phyloP scores from a whole-genome alignment of 1,140 invertebrate genomes.

The Antheraea pernyi region DNA sequence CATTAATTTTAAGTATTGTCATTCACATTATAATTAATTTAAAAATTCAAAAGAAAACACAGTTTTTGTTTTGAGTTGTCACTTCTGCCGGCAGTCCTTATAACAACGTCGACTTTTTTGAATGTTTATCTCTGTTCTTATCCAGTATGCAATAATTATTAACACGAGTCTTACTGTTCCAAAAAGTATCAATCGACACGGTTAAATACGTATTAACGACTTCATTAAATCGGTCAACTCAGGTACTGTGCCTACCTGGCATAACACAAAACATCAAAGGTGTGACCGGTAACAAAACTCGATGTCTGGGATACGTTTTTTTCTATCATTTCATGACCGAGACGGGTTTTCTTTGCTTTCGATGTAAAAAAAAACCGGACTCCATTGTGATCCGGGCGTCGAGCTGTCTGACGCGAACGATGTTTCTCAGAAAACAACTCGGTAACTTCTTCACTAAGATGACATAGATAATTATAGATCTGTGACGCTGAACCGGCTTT shows the following conservation, averaged over 20 bases:
- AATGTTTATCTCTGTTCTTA: no score
- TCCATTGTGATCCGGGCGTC: slow-evolving; percentile 70
- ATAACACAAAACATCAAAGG: slow-evolving; percentile 66
- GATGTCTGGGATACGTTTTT: slow-evolving; percentile 60
- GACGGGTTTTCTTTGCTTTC: slow-evolving; percentile 47
- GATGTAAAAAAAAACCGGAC: slow-evolving; percentile 58
- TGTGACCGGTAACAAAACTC: slow-evolving; percentile 48
- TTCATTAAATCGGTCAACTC: slow-evolving; percentile 34
- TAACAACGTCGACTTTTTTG: no score
- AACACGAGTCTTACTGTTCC: no score
- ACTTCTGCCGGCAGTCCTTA: no score
- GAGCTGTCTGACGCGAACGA: slow-evolving; percentile 63
- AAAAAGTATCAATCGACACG: slow-evolving; percentile 15
- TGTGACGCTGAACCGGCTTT: no score
- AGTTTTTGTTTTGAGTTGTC: no score
- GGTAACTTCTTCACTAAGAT: slow-evolving; percentile 3
- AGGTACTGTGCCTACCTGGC: slow-evolving; percentile 45
- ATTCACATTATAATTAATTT: no score
- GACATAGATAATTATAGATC: slow-evolving; percentile 7
- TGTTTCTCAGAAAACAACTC: slow-evolving; percentile 56
- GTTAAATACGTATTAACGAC: slow-evolving; percentile 40
- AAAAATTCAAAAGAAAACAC: no score
- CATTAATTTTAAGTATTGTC: no score
- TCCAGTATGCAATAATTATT: no score
- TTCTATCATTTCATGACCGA: slow-evolving; percentile 50